These are phyloP conservation scores for Hypolimnas misippus DNA, from an alignment of 2,888 invertebrate genomes.

Conservation along the genomic window DNA sequence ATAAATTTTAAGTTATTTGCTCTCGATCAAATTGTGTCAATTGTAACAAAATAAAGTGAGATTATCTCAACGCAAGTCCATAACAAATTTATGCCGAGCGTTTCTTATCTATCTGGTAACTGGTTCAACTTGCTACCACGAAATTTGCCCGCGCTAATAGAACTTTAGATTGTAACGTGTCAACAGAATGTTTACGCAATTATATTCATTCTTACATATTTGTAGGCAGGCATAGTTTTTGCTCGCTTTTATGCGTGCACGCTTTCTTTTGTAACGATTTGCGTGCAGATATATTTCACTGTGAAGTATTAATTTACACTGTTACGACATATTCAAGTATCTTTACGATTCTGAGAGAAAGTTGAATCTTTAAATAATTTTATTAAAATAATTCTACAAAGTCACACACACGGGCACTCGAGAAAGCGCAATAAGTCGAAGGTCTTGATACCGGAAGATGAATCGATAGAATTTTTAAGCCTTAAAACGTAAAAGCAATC, in stretches of 20 bases:
- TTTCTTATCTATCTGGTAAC: slow-evolving; percentile 39
- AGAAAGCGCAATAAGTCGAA: no score
- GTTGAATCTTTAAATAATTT: not conserved
- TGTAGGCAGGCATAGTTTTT: slow-evolving; percentile 33
- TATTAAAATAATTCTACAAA: not conserved
- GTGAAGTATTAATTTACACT: slow-evolving; percentile 8
- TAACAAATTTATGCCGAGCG: slow-evolving; percentile 37
- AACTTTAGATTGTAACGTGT: slow-evolving; percentile 34
- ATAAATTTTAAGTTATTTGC: not conserved
- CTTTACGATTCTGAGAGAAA: not conserved
- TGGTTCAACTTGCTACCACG: slow-evolving; percentile 38
- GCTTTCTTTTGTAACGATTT: slow-evolving; percentile 34
- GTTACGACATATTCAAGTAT: not conserved
- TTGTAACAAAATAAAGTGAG: slow-evolving; percentile 18
- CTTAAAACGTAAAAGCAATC: no score
- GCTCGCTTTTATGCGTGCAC: slow-evolving; percentile 17
- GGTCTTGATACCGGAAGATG: no score
- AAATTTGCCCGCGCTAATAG: slow-evolving; percentile 37
- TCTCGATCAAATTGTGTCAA: slow-evolving; percentile 8
- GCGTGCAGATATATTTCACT: slow-evolving; percentile 18
- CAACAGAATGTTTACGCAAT: slow-evolving; percentile 38
- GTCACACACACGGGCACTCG: not conserved
- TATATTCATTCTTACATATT: slow-evolving; percentile 38
- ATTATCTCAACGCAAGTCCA: slow-evolving; percentile 33
- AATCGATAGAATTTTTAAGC: no score